A percentile compares a stretch with the other conserved stretches of the same genome.
Evolutionary conservation across 2,888 invertebrate genomes (phyloP).

Genomic region (Nemoura dubitans): DNA sequence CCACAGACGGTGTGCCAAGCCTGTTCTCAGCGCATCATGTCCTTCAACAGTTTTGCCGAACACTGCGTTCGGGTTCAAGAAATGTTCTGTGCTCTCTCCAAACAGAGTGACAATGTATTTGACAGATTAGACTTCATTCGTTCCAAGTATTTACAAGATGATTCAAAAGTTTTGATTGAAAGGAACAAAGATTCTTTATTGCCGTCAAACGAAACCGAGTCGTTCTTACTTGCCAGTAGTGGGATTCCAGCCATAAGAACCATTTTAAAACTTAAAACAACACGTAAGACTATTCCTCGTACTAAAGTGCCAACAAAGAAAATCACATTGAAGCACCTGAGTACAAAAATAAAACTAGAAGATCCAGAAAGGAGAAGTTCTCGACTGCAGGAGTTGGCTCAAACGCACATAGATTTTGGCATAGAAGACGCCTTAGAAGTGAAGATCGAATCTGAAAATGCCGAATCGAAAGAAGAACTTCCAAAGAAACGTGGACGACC

Average conservation of each 20-base stretch:
- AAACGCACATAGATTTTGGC: conserved; percentile 45
- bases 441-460: conserved; percentile 43
- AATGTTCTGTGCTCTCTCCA: conserved; percentile 47
- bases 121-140: conserved; percentile 45
- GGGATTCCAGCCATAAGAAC: conserved; percentile 34
- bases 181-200: conserved; percentile 46
- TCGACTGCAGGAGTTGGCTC: conserved; percentile 45
- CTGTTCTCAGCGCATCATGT: conserved; percentile 46
- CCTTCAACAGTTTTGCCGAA: conserved; percentile 50
- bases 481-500: conserved; percentile 43
- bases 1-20: conserved; percentile 49
- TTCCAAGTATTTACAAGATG: conserved; percentile 46
- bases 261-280: conserved; percentile 27
- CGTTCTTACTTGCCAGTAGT: conserved; percentile 44
- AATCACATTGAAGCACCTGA: not conserved
- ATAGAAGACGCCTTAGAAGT: conserved; percentile 36
- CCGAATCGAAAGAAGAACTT: conserved; percentile 23
- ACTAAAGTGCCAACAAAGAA: not conserved
- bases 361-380: conserved; percentile 42
- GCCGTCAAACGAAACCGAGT: conserved; percentile 45
- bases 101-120: conserved; percentile 38
- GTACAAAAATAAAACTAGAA: conserved; percentile 32
- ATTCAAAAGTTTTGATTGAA: conserved; percentile 27
- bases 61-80: conserved; percentile 50
- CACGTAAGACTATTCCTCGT: conserved; percentile 26